phyloP scores from a whole-genome alignment of 2,888 invertebrate genomes.

The Silvanus unidentatus region DNA sequence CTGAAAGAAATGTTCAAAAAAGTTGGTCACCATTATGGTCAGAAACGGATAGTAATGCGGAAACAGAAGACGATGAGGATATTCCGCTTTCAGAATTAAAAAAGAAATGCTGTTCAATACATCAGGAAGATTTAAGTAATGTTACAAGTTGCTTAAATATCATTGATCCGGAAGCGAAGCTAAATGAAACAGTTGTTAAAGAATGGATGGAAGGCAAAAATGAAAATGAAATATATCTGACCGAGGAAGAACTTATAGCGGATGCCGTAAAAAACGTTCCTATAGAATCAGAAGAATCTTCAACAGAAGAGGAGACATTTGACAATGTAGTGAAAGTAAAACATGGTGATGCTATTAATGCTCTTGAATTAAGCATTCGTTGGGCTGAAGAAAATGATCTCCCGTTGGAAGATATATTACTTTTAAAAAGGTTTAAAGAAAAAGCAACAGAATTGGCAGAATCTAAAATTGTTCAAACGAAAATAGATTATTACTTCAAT shows the following conservation, averaged over 20 bases:
- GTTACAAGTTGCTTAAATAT: neutral
- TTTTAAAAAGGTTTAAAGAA: too few relatives aligned
- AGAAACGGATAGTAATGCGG: neutral
- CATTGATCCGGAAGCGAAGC: neutral
- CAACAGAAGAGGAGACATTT: neutral
- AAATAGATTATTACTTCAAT: too few relatives aligned
- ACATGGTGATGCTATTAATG: too few relatives aligned
- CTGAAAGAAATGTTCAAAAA: neutral
- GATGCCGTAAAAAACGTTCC: neutral
- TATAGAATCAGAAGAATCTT: neutral
- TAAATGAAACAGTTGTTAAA: neutral
- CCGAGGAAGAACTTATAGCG: neutral
- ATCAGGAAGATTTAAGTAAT: neutral
- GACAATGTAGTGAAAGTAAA: too few relatives aligned
- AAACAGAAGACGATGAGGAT: neutral
- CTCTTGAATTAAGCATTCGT: too few relatives aligned
- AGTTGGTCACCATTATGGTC: neutral
- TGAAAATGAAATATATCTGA: neutral
- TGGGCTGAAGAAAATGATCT: too few relatives aligned
- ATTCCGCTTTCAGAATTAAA: neutral
- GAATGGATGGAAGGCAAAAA: neutral
- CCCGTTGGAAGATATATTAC: too few relatives aligned
- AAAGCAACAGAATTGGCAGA: too few relatives aligned
- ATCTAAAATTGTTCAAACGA: too few relatives aligned
- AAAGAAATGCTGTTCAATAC: neutral